A percentile compares a stretch with the other conserved stretches of the same genome.
phyloP scores from a whole-genome alignment of 2,797 vertebrate species.

The Platyrinchus mystaceus region DNA sequence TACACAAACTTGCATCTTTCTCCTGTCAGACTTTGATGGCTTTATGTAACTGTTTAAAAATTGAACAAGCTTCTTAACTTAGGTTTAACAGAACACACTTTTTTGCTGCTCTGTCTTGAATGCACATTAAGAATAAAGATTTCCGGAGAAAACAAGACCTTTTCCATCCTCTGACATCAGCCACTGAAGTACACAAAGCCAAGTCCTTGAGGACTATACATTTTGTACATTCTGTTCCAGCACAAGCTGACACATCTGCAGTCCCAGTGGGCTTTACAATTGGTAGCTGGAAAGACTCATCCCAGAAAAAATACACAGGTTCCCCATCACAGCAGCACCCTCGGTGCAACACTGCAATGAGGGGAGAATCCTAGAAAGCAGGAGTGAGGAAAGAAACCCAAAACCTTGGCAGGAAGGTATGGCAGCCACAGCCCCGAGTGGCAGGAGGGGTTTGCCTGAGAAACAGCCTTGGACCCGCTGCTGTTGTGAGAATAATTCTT shows the following conservation, averaged over 20 bases:
- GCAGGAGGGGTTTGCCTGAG: not conserved
- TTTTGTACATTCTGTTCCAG: conserved; percentile 51
- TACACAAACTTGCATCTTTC: conserved; percentile 35
- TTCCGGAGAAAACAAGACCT: conserved; percentile 32
- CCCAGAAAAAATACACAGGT: not conserved
- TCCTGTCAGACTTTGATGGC: conserved; percentile 68
- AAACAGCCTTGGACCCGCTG: not conserved
- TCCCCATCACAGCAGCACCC: not conserved
- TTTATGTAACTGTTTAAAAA: conserved; percentile 78
- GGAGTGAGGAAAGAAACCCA: not conserved
- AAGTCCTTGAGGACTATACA: conserved; percentile 37
- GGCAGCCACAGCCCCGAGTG: fast-evolving
- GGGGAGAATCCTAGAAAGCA: not conserved
- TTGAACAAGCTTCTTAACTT: conserved; percentile 72
- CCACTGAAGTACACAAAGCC: conserved; percentile 28
- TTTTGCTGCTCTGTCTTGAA: conserved; percentile 18
- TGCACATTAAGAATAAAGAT: conserved; percentile 59
- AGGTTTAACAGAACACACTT: conserved; percentile 50
- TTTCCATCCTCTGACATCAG: conserved; percentile 52
- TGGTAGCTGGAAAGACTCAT: not conserved
- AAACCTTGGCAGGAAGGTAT: not conserved
- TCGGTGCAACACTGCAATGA: fast-evolving
- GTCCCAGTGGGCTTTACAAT: not conserved
- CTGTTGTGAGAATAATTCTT: not conserved
- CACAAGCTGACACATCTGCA: not conserved